Evolutionary conservation across 1,140 invertebrate genomes (phyloP).

Genomic region (Drosophila eugracilis): DNA sequence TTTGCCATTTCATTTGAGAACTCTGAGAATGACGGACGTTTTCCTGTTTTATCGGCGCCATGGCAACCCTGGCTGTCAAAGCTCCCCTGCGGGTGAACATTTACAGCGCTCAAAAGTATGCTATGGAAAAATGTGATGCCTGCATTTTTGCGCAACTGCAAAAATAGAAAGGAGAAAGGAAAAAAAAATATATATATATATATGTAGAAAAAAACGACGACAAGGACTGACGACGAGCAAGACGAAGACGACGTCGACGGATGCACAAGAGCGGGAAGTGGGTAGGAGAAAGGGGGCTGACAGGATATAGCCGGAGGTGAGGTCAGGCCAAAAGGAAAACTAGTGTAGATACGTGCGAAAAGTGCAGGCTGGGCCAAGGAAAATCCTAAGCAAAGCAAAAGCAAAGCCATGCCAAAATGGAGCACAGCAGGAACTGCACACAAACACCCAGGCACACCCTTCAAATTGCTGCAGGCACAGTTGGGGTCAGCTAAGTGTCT

Average conservation of each 20-base stretch:
- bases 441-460: conserved; percentile 19
- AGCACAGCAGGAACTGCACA: conserved; percentile 49
- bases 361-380: conserved; percentile 55
- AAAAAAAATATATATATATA: too few species aligned
- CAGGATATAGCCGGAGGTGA: conserved; percentile 20
- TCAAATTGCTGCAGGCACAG: conserved; percentile 14
- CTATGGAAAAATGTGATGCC: conserved; percentile 58
- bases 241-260: conserved; percentile 42
- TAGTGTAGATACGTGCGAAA: conserved; percentile 75
- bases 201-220: conserved; percentile 26
- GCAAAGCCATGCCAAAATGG: conserved; percentile 33
- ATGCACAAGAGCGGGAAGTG: conserved; percentile 8
- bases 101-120: conserved; percentile 54
- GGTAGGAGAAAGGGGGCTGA: neutral
- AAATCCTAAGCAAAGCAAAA: conserved; percentile 47
- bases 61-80: conserved; percentile 60
- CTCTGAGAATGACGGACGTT: neutral
- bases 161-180: conserved; percentile 16
- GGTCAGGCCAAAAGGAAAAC: conserved; percentile 43
- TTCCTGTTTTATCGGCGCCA: conserved; percentile 32
- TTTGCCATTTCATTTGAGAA: conserved; percentile 7
- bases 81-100: conserved; percentile 32
- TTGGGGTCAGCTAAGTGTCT: conserved; percentile 12
- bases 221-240: conserved; percentile 34
- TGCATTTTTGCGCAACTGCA: conserved; percentile 63